These are phyloP conservation scores for Musca domestica DNA, from an alignment of 1,140 invertebrate species.

Conservation along the genomic window DNA sequence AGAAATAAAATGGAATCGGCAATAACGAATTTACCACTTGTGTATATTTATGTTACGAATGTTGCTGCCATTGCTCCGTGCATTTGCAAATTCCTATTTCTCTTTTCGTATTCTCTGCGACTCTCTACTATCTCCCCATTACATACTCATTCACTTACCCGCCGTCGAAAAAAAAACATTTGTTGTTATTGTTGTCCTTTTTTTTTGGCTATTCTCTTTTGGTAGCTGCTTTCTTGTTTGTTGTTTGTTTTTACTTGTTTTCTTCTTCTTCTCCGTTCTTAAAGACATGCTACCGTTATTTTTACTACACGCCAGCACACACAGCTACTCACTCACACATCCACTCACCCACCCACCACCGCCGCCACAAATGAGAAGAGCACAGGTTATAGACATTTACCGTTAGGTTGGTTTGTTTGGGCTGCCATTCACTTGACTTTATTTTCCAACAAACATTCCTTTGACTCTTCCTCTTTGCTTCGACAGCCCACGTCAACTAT, in stretches of 20 bases:
- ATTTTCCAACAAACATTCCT: not conserved
- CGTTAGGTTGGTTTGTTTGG: constrained; percentile 7
- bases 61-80: too few relatives aligned
- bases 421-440: constrained; percentile 3
- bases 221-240: not conserved
- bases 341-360: too few relatives aligned
- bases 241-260: not conserved
- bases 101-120: too few relatives aligned
- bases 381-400: constrained; percentile 3
- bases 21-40: too few relatives aligned
- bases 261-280: not conserved
- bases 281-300: not conserved
- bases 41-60: too few relatives aligned
- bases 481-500: not conserved
- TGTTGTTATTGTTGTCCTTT: not conserved
- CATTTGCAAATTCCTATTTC: too few relatives aligned
- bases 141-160: too few relatives aligned
- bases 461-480: not conserved
- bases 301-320: too few relatives aligned
- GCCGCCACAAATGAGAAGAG: too few relatives aligned
- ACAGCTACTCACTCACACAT: too few relatives aligned
- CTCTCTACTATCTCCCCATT: too few relatives aligned
- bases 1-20: too few relatives aligned
- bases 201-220: not conserved
- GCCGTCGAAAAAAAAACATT: not conserved